A percentile compares a stretch with the other conserved stretches of the same genome.
phyloP scores from a whole-genome alignment of 2,113 vertebrate species.

The Microtus pennsylvanicus region DNA sequence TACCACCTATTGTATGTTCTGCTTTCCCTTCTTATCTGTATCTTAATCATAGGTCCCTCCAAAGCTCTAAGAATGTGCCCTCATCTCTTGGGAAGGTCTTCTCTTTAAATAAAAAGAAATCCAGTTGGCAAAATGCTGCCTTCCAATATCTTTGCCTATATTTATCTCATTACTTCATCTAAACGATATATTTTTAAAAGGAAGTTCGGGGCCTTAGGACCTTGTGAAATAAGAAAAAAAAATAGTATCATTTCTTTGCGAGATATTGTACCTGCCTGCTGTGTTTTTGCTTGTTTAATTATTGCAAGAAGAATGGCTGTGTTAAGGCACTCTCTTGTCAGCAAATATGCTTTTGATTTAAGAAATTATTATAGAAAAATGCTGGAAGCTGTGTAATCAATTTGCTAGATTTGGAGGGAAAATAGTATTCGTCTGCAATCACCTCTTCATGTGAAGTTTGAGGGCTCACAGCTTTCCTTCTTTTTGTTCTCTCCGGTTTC shows the following conservation, averaged over 20 bases:
- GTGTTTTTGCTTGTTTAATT: conserved; percentile 71
- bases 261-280: conserved; percentile 8
- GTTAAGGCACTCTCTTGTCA: conserved; percentile 11
- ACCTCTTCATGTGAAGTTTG: conserved; percentile 57
- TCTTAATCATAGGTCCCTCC: neutral
- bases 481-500: neutral
- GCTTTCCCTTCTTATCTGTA: neutral
- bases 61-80: neutral
- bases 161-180: conserved; percentile 58
- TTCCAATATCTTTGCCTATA: conserved; percentile 1
- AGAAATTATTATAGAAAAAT: conserved; percentile 74
- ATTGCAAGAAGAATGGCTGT: conserved; percentile 54
- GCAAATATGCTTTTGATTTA: conserved; percentile 77
- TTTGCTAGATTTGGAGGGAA: conserved; percentile 62
- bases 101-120: conserved; percentile 56
- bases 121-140: conserved; percentile 1
- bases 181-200: conserved; percentile 54
- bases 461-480: conserved; percentile 61
- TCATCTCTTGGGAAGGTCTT: neutral
- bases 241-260: conserved; percentile 7
- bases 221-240: conserved; percentile 70
- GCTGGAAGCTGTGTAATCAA: conserved; percentile 63
- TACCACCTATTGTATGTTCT: neutral
- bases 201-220: neutral
- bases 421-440: conserved; percentile 71